Conservation (phyloP, 2,797 vertebrate genomes). For the Xenops minutus region DNA sequence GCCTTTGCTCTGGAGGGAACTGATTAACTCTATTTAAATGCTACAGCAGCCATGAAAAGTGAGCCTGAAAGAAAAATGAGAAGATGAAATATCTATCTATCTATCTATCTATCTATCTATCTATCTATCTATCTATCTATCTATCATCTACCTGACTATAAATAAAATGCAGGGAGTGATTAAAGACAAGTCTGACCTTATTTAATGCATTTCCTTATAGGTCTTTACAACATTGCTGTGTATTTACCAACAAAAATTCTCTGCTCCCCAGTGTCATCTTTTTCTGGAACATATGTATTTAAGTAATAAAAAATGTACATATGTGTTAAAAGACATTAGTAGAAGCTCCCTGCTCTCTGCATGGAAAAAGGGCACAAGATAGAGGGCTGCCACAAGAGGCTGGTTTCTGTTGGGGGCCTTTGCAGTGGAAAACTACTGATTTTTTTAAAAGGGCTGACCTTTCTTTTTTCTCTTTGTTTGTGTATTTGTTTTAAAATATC, state of each 20-base stretch:
- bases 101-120: background rate
- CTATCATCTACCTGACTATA: background rate
- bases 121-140: background rate
- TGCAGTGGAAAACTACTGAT: background rate
- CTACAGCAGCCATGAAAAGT: background rate
- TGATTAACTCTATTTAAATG: slow-evolving; percentile 46
- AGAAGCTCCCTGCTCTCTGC: background rate
- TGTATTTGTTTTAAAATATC: background rate
- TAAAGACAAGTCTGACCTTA: background rate
- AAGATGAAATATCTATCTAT: background rate
- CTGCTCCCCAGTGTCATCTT: background rate
- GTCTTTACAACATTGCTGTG: background rate
- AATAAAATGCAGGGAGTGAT: background rate
- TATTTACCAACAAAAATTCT: background rate
- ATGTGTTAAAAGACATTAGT: background rate
- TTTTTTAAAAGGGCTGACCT: background rate
- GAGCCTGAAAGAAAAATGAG: background rate
- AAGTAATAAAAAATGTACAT: background rate
- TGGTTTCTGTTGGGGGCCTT: background rate
- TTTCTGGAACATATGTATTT: background rate
- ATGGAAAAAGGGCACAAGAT: background rate
- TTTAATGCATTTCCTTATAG: background rate
- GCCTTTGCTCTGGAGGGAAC: slow-evolving; percentile 33
- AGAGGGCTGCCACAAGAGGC: background rate
- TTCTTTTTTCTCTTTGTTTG: background rate